Base-by-base conservation (phyloP, 2,888 invertebrate genomes). In the Andricus quercusramuli region DNA sequence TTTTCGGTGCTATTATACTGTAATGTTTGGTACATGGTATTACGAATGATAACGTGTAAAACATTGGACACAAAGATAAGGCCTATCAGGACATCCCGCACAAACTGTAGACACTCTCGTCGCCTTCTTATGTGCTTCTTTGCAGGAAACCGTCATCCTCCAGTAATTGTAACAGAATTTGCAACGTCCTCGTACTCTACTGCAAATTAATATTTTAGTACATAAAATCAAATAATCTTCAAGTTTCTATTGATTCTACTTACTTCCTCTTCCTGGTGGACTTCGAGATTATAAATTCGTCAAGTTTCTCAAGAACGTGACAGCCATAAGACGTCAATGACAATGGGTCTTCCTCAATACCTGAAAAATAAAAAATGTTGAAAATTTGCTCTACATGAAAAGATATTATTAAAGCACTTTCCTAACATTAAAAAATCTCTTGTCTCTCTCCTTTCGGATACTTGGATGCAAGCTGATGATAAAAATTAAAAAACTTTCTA, bases 111-210 rank as follows among this genome's bases (percentile, higher is more conserved):
- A 74, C 1, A 74, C 74, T 56, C 56, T 51, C 4, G 74, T 20
- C 17, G 74, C 51, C n/a, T 20, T 74, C 13, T 51, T 74, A 11
- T 47, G 47, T n/a, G 74, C 74, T 56, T 62, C 62, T 62, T 29
- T 51, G 20, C n/a, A 29, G n/a, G n/a, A 56, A 29, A 56, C 32
- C 32, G n/a, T 74, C 56, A 15, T 25, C 15, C 11, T 74, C 56
- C 51, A 74, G 20, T 32, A 32, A 32, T 25, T 74, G n/a, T 56
- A 74, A 32, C 74, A 74, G 5, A 37, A n/a, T 74, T 74, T 74
- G 13, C 74, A 74, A 4, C 74, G 32, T 15, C 74, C 56, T 56
- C 74, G 74, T n/a, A 74, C 74, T 56, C 74, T 51, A 32, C 51
- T 74, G 32, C 32, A 32, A 74, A 56, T 51, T 15, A 22, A 62